phyloP scores from a whole-genome alignment of 2,888 invertebrate genomes.

The Brachyopa scutellaris region DNA sequence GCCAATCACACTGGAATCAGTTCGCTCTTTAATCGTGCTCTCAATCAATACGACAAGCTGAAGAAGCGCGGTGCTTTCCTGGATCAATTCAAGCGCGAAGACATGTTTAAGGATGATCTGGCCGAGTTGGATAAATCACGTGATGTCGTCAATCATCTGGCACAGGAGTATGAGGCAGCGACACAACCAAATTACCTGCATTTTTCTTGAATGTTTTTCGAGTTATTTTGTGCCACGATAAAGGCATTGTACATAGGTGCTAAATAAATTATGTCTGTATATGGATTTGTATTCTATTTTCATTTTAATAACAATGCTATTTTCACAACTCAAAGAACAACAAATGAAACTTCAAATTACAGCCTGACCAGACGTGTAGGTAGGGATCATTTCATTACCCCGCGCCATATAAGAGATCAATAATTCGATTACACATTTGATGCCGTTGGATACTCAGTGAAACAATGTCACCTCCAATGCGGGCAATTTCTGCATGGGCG shows the following conservation, averaged over 20 bases:
- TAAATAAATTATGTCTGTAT: conserved; percentile 11
- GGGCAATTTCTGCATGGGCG: conserved; percentile 41
- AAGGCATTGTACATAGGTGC: too few relatives aligned
- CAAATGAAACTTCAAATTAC: conserved; percentile 45
- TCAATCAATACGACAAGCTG: conserved; percentile 97
- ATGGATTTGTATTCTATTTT: too few relatives aligned
- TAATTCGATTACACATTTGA: conserved; percentile 35
- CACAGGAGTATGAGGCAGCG: conserved; percentile 97
- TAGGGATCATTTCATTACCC: conserved; percentile 48
- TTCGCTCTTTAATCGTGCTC: conserved; percentile 94
- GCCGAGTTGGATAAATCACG: conserved; percentile 96
- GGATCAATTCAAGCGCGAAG: conserved; percentile 98
- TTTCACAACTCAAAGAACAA: not conserved
- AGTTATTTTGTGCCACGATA: not conserved
- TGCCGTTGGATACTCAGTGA: not conserved
- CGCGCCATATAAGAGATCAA: conserved; percentile 51
- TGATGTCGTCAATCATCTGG: conserved; percentile 94
- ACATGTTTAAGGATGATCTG: conserved; percentile 95
- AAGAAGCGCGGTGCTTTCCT: conserved; percentile 97
- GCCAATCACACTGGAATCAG: conserved; percentile 99
- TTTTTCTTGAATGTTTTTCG: conserved; percentile 76
- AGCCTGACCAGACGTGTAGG: conserved; percentile 21
- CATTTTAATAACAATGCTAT: too few relatives aligned
- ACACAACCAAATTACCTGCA: conserved; percentile 94
- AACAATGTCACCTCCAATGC: conserved; percentile 51